These are phyloP conservation scores for Zele albiditarsus DNA, from an alignment of 2,888 invertebrate species.

Conservation along the genomic window DNA sequence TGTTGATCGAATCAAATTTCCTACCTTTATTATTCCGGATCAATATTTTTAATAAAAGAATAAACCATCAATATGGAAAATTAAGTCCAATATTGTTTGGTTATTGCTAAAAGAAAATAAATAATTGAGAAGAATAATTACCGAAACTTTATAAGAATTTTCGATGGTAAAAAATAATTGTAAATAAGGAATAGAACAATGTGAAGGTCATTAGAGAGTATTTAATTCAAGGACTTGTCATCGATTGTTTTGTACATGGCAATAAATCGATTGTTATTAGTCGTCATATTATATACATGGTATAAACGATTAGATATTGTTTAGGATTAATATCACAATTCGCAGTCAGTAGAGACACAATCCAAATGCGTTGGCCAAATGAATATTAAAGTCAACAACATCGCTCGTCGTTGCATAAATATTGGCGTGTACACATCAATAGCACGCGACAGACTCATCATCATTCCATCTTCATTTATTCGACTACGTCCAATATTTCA, in stretches of 20 bases:
- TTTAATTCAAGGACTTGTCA: slow-evolving; percentile 16
- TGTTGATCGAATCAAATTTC: too few relatives aligned
- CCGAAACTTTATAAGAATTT: too few relatives aligned
- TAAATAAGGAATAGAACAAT: slow-evolving; percentile 6
- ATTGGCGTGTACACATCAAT: slow-evolving; percentile 27
- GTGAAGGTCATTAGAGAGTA: not conserved
- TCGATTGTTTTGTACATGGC: slow-evolving; percentile 41
- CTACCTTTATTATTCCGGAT: too few relatives aligned
- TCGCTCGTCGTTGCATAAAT: slow-evolving; percentile 21
- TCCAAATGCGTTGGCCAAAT: slow-evolving; percentile 53
- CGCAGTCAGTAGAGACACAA: slow-evolving; percentile 55
- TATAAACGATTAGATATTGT: slow-evolving; percentile 59
- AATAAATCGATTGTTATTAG: slow-evolving; percentile 58
- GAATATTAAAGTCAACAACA: slow-evolving; percentile 58
- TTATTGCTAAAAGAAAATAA: too few relatives aligned
- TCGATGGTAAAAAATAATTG: not conserved
- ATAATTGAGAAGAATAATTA: too few relatives aligned
- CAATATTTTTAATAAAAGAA: too few relatives aligned
- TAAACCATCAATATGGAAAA: too few relatives aligned
- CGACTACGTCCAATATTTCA: not conserved
- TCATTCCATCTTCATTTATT: slow-evolving; percentile 16
- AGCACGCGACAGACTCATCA: slow-evolving; percentile 28
- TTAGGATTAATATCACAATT: slow-evolving; percentile 58
- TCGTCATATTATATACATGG: slow-evolving; percentile 38
- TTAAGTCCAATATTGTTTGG: too few relatives aligned